Evolutionary conservation across 2,797 vertebrate species (phyloP), one percentile per base, ranked within the genome.

Genomic region (Pampus argenteus): DNA sequence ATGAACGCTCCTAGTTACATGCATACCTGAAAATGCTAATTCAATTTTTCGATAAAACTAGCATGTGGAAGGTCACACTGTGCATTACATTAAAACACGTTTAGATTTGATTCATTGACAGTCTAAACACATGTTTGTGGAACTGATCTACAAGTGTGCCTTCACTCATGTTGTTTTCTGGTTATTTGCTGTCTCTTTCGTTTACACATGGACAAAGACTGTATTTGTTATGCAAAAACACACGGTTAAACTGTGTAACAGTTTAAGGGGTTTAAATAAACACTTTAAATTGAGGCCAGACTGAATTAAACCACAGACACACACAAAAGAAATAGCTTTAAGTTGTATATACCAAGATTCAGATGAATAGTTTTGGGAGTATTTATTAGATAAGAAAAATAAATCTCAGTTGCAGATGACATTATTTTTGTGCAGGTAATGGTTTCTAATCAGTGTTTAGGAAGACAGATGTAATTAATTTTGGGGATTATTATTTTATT

Each of bases 61-160:
- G 9, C 42, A 36, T 23, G 9, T 62, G 49, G 1, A 34, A 15
- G 29, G 9, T 29, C 40, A 36, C 14, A 59, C 17, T 40, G 13
- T 6, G 17, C 38, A 40, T 1, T 4, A 40, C 38, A 23, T 36
- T 34, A 31, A 6, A 28, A 28, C 36, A 66, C 2, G 9, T 52
- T 52, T 56, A 47, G 15, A 36, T 29, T 5, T 10, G 0, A 29
- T 22, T 50, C 17, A 31, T 23, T 28, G 4, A 13, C 11, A 49
- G 28, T 45, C 6, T 11, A n/a, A 50, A 44, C 20, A n/a, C 1
- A 0, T 38, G n/a, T 26, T 45, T 40, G 34, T 14, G 28, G 62
- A n/a, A n/a, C n/a, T n/a, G 8, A 29, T 63, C 25, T 61, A 48
- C 42, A 55, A 34, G 28, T 47, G 26, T 51, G 48, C 36, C 56